Percentiles rank a stretch among this genome's conserved stretches.
Evolutionary conservation across 2,113 vertebrate species (phyloP).

Genomic region (Nanorana parkeri): DNA sequence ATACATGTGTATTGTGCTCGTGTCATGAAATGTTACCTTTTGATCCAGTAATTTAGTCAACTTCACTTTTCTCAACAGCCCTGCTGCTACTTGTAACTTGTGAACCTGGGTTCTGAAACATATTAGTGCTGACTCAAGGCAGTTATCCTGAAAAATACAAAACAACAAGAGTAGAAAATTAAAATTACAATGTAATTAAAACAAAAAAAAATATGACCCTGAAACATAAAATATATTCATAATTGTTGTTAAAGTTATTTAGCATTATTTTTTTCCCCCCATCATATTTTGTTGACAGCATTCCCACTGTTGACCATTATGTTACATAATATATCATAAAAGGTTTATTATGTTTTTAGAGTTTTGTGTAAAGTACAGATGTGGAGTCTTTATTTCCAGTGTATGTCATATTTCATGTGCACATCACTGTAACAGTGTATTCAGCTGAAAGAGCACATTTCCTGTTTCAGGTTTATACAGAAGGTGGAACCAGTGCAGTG

Average conservation of each 20-base stretch:
- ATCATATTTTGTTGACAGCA: no score
- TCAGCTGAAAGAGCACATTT: slow-evolving; percentile 13
- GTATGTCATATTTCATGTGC: not conserved
- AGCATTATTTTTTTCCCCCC: no score
- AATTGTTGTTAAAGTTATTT: no score
- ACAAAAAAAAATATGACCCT: not conserved
- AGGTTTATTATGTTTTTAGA: not conserved
- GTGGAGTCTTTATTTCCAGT: not conserved
- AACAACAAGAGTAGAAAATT: not conserved
- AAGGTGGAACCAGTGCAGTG: slow-evolving; percentile 32
- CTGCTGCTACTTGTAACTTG: slow-evolving; percentile 61
- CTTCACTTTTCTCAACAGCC: slow-evolving; percentile 52
- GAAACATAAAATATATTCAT: no score
- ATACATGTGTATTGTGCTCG: no score
- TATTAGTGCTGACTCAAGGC: slow-evolving; percentile 63
- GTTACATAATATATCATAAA: not conserved
- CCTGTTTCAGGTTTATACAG: slow-evolving; percentile 32
- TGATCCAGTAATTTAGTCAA: slow-evolving; percentile 30
- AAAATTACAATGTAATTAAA: not conserved
- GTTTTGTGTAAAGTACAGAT: not conserved
- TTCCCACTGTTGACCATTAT: no score
- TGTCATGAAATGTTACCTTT: slow-evolving; percentile 55
- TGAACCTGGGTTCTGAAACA: slow-evolving; percentile 68
- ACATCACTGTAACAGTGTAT: not conserved
- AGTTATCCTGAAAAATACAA: slow-evolving; percentile 63